Conservation (phyloP, 2,888 invertebrate genomes). For the Merodon equestris region DNA sequence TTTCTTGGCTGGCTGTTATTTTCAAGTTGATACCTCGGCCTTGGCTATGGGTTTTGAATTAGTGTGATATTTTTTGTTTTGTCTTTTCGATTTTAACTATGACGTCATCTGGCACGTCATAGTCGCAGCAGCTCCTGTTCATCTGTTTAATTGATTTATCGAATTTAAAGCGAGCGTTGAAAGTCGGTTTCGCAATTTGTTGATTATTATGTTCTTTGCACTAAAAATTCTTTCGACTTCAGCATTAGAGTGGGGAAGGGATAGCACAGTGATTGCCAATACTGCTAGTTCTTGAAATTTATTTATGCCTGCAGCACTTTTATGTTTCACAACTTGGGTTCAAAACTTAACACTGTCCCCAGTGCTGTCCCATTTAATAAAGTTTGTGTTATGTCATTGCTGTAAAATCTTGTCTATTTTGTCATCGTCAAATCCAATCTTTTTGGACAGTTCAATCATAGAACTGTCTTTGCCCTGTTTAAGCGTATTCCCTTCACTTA, state of each 20-base stretch:
- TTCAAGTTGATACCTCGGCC: too few relatives aligned
- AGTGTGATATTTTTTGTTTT: too few relatives aligned
- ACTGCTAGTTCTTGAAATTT: not conserved
- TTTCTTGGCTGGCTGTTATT: too few relatives aligned
- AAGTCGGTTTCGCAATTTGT: not conserved
- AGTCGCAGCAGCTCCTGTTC: not conserved
- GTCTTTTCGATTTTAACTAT: too few relatives aligned
- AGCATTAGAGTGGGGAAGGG: slow-evolving; percentile 2
- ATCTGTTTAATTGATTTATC: not conserved
- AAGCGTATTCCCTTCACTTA: not conserved
- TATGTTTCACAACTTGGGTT: not conserved
- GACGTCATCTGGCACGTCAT: not conserved
- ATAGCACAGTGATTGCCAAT: not conserved
- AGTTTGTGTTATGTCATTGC: not conserved
- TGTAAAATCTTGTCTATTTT: too few relatives aligned
- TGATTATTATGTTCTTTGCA: not conserved
- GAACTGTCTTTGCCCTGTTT: not conserved
- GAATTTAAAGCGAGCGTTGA: not conserved
- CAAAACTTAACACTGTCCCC: not conserved
- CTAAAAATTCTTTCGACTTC: not conserved
- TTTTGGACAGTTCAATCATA: not conserved
- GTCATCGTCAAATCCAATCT: not conserved
- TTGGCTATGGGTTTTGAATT: too few relatives aligned
- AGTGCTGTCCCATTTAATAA: not conserved
- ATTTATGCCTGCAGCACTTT: not conserved